phyloP scores from a whole-genome alignment of 2,113 vertebrate genomes.

The Irena cyanogastra region DNA sequence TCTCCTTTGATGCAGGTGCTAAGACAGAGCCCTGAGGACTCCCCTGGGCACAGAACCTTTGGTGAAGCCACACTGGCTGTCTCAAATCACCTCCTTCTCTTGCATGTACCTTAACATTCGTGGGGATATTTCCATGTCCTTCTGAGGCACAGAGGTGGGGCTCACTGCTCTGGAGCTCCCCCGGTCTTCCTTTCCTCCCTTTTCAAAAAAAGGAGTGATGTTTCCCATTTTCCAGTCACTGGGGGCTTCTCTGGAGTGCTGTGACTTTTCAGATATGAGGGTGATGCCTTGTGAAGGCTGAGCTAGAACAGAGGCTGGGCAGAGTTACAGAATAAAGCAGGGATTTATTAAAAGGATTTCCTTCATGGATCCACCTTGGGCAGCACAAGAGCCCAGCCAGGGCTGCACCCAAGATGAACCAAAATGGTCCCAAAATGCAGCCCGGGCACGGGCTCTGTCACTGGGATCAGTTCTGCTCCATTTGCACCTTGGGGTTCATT shows the following conservation, averaged over 20 bases:
- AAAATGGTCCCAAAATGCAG: not conserved
- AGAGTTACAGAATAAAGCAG: not conserved
- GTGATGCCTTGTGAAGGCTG: not conserved
- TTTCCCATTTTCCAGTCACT: not conserved
- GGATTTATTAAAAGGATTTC: not conserved
- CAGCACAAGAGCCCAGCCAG: not conserved
- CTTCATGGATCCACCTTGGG: not conserved
- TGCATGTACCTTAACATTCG: not conserved
- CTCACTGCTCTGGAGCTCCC: not conserved
- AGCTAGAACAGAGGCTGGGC: rapidly evolving
- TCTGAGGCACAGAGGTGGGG: not conserved
- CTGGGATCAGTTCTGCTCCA: not conserved
- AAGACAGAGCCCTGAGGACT: not conserved
- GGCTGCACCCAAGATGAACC: not conserved
- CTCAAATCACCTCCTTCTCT: not conserved
- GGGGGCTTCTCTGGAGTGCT: too few relatives aligned
- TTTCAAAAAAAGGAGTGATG: not conserved
- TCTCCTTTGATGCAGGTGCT: too few relatives aligned
- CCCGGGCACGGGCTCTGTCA: not conserved
- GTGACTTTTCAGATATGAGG: too few relatives aligned
- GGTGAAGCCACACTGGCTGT: not conserved
- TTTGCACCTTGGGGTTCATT: not conserved
- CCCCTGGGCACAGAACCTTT: not conserved
- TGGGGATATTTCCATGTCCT: not conserved
- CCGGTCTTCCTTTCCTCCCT: not conserved